Evolutionary conservation across 2,113 vertebrate species (phyloP).

Genomic region (Hemiprocne comata): DNA sequence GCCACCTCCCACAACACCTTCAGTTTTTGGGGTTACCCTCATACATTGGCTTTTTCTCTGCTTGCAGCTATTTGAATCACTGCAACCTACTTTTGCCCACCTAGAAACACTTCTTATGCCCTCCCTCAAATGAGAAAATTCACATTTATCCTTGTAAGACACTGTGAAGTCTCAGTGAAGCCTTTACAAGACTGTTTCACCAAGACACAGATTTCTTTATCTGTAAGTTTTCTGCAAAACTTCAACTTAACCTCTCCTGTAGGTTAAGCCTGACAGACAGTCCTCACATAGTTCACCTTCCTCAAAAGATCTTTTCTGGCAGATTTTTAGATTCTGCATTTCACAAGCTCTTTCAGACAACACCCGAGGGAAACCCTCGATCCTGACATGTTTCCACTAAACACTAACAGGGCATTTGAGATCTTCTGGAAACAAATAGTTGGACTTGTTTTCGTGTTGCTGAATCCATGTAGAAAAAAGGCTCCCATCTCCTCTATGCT

Average conservation of each 20-base stretch:
- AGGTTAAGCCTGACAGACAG: not conserved
- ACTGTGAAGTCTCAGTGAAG: not conserved
- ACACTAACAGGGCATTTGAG: not conserved
- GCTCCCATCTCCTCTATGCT: not conserved
- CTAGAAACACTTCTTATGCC: not conserved
- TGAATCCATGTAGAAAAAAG: not conserved
- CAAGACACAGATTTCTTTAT: not conserved
- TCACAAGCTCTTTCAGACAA: not conserved
- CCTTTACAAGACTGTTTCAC: not conserved
- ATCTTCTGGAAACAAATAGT: not conserved
- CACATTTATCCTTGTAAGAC: not conserved
- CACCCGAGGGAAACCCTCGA: not conserved
- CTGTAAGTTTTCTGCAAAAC: not conserved
- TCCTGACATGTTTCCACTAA: not conserved
- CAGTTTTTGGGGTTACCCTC: constrained; percentile 13
- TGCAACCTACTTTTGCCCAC: not conserved
- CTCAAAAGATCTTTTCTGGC: not conserved
- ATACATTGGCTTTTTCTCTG: not conserved
- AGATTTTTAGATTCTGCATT: not conserved
- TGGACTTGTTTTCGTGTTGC: not conserved
- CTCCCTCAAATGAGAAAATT: not conserved
- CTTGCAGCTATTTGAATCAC: not conserved
- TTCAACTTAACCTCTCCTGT: not conserved
- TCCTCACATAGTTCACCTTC: not conserved
- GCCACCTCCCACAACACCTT: not conserved